phyloP scores from a whole-genome alignment of 2,797 vertebrate genomes.

The Peromyscus aztecus region DNA sequence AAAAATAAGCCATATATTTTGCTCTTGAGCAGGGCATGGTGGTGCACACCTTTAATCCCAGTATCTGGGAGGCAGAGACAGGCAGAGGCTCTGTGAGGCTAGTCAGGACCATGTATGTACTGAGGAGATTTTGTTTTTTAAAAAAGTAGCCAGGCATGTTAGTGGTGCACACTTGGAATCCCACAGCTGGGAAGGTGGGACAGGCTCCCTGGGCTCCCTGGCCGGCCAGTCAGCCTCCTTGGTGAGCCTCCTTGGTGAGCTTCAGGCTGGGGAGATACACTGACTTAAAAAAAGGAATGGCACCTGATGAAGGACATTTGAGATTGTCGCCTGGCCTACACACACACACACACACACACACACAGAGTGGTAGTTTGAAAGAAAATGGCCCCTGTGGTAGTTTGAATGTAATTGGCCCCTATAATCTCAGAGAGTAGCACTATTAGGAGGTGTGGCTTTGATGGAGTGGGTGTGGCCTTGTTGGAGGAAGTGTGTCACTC shows the following conservation, averaged over 20 bases:
- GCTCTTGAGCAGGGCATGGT: not conserved
- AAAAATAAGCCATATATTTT: conserved; percentile 48
- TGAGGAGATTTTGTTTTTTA: not conserved
- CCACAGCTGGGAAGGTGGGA: not conserved
- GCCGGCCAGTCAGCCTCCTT: not conserved
- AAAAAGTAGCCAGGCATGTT: not conserved
- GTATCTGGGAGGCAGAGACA: not conserved
- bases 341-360: not conserved
- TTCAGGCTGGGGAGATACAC: not conserved
- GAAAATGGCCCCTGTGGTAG: not conserved
- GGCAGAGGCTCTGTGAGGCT: not conserved
- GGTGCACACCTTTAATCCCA: not conserved
- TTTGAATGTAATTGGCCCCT: not conserved
- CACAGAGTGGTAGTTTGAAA: not conserved
- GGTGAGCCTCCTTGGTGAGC: too few species aligned
- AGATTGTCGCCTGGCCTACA: not conserved
- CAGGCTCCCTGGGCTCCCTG: too few species aligned
- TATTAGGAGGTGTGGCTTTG: not conserved
- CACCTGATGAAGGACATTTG: not conserved
- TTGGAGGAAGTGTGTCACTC: not conserved
- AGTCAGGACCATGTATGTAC: not conserved
- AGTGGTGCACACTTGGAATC: not conserved
- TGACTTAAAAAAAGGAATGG: not conserved
- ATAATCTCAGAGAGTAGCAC: too few species aligned
- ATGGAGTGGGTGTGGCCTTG: not conserved